A percentile compares a stretch with the other conserved stretches of the same genome.
Evolutionary conservation across 2,797 vertebrate species (phyloP).

Genomic region (Scolopax bukidnonensis): DNA sequence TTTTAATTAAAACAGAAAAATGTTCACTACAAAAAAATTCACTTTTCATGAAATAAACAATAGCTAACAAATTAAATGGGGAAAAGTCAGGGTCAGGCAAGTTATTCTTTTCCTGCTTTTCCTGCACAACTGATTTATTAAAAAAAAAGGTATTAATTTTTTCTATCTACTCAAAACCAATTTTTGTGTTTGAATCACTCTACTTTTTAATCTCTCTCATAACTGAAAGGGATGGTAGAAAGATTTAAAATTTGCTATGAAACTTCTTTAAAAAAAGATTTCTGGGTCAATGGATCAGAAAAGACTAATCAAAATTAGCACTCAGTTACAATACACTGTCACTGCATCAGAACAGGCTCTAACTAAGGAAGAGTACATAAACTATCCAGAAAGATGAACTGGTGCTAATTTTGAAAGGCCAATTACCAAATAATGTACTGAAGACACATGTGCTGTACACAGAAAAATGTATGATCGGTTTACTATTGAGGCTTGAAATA

Average conservation of each 20-base stretch:
- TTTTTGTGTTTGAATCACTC: not conserved
- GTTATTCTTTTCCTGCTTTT: not conserved
- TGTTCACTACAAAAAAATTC: not conserved
- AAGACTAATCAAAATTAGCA: not conserved
- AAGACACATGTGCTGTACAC: not conserved
- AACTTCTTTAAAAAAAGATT: not conserved
- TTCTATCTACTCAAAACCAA: not conserved
- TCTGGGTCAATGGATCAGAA: not conserved
- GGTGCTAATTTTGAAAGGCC: not conserved
- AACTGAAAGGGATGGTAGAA: not conserved
- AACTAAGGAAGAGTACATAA: not conserved
- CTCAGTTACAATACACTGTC: not conserved
- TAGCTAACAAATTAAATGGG: not conserved
- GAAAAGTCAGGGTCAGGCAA: not conserved
- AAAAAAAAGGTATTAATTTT: not conserved
- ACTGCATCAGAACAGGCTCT: not conserved
- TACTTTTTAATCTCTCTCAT: not conserved
- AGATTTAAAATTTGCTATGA: not conserved
- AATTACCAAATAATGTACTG: not conserved
- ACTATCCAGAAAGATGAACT: not conserved
- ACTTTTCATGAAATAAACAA: not conserved
- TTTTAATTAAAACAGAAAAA: slow-evolving; percentile 35
- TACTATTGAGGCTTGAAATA: not conserved
- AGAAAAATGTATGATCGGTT: not conserved
- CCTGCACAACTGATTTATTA: not conserved